Base-by-base conservation (phyloP, 2,888 invertebrate species). In the Noctua janthe region DNA sequence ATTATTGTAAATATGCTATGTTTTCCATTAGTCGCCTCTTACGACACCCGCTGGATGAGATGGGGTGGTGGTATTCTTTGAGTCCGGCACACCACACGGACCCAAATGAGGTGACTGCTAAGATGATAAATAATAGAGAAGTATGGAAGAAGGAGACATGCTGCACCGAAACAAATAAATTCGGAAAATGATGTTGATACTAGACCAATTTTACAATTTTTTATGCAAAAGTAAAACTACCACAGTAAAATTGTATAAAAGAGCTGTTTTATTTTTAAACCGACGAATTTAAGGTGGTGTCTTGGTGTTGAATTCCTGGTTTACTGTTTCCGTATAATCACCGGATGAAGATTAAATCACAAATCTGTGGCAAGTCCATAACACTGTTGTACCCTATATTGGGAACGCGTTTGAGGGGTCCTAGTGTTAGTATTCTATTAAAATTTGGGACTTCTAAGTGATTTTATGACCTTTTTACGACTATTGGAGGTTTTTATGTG, bases 381-480 rank as follows among this genome's bases (percentile, higher is more conserved):
- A 35, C 35, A 35, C 35, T 64, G 20, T 69, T 1, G 7, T 1
- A 3, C 10, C n/a, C 47, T 4, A 47, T 71, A 39, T 54, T 66
- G 49, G 7, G 13, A 79, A 54, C 20, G 47, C 66, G 43, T 72
- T 62, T 66, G 29, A 70, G 11, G 39, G 51, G 39, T 64, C 54
- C 39, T 59, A 74, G 81, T 39, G n/a, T 59, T 54, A 77, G 47
- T 15, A 56, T 79, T 84, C 76, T 78, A 75, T 82, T 85, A 74
- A 78, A 82, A 81, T 76, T 72, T 71, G 76, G 71, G 73, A 82
- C 72, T 64, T 88, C 62, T 71, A 43, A 72, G 74, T 62, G 72
- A 80, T 81, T 87, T 89, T 85, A 86, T 78, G 80, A 66, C 5
- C 47, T 39, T 81, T 85, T 89, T 85, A 89, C 83, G 88, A 84